Base-by-base conservation (phyloP, 2,113 vertebrate genomes). In the Hyperopisus bebe region DNA sequence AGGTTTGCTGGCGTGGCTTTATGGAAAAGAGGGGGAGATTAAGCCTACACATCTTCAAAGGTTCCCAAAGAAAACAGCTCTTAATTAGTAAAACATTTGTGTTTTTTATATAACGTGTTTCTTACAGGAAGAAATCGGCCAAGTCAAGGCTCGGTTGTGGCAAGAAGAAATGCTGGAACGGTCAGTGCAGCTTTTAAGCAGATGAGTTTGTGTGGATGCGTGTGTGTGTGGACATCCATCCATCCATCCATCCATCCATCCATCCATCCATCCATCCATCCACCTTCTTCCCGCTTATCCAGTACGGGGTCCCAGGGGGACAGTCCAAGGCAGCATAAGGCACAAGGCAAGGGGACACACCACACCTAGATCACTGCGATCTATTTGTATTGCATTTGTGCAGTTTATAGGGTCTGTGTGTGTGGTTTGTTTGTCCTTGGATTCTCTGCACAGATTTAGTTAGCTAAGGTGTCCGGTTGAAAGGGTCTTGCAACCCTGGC, bases 21-120 rank as follows among this genome's bases (percentile, higher is more conserved):
- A 51, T 86, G 85, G 85, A 86, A 86, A 84, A 47, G n/a, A 86
- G 85, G 24, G 11, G 47, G n/a, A 27, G 15, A 53, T 53, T 50
- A 51, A 86, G 85, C n/a, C 85, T 86, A 51, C 46, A 85, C 82
- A 85, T 85, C 82, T 85, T 48, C 42, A 86, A 86, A 51, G 27
- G 24, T 48, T 48, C 48, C 47, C 48, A 51, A 48, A 86, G 48
- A 48, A 48, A 86, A 86, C 47, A 86, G 15, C 85, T 86, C 9
- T 42, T 86, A 86, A 86, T 86, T 86, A 50, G 27, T 86, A 86
- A 86, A 86, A 51, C 85, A 48, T 51, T 84, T 21, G 15, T 86
- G n/a, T 50, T 86, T 86, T 86, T 48, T 51, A 19, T 51, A 48
- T 31, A 51, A 48, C 31, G 27, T 48, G 85, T 86, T 86, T 27